Base-by-base conservation (phyloP, 1,140 invertebrate genomes). In the Ericerus pela region DNA sequence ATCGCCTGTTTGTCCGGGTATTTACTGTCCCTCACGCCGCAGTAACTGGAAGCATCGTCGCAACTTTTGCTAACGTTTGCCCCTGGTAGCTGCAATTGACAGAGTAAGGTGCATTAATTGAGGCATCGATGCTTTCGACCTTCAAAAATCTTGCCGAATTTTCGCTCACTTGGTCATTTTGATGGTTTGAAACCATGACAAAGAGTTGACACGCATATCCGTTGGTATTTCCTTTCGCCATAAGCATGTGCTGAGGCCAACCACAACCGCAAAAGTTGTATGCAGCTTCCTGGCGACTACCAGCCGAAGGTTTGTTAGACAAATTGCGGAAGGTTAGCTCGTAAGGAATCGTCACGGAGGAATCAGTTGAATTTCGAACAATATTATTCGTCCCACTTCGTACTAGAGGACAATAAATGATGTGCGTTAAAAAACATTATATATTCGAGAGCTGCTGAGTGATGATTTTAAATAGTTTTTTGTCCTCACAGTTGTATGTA, bases 201-300 rank as follows among this genome's bases (percentile, higher is more conserved):
- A 88, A 89, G 2, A 89, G 66, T 54, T 85, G 76, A 64, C 80
- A 79, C 0, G 70, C 67, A 65, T 78, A 78, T 20, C 86, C 86
- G 56, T 76, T 73, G 3, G 73, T 66, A 3, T 68, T 78, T 24
- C 88, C 87, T 68, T 80, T 84, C 0, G 86, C 81, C 26, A 87
- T 65, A 1, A 91, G 72, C 79, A 90, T 79, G 65, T 91, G 85
- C 43, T 88, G 78, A 1, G 88, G 88, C 85, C 85, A 89, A 41
- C 87, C 87, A 66, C 86, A 90, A 30, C 86, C 85, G 67, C 87
- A 89, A 73, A 83, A 85, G 66, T 85, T 84, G 28, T 70, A 60
- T 24, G 62, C 61, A 0, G 73, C 71, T 0, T 66, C 65, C 0
- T 52, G n/a, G 0, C 41, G 36, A 27, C 62, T 3, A 55, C 68